Percentiles rank a stretch among this genome's conserved stretches.
phyloP scores from a whole-genome alignment of 2,113 vertebrate species.

The Clinocottus analis region DNA sequence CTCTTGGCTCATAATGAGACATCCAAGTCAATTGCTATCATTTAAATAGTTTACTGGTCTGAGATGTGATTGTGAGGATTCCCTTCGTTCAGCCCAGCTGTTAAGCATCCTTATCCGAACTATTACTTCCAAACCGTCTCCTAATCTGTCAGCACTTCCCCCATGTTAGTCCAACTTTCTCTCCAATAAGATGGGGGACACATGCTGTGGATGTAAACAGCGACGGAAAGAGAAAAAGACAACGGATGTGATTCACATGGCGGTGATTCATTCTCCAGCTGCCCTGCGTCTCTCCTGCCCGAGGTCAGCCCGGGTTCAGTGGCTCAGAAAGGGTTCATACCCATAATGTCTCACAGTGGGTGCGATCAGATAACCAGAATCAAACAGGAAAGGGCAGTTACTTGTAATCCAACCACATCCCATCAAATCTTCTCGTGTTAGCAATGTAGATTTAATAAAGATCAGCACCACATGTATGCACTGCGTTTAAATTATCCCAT shows the following conservation, averaged over 20 bases:
- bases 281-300: constrained; percentile 29
- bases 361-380: constrained; percentile 18
- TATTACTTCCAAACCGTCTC: constrained; percentile 35
- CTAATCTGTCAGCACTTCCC: constrained; percentile 36
- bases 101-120: constrained; percentile 36
- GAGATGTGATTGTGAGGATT: constrained; percentile 7
- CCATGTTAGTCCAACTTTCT: constrained; percentile 55
- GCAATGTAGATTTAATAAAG: constrained; percentile 2
- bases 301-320: constrained; percentile 62
- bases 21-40: neutral
- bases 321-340: constrained; percentile 25
- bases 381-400: constrained; percentile 6
- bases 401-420: constrained; percentile 2
- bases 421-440: neutral
- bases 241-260: constrained; percentile 66
- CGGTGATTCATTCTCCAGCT: constrained; percentile 66
- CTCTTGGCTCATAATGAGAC: constrained; percentile 16
- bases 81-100: constrained; percentile 53
- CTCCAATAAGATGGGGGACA: constrained; percentile 57
- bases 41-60: constrained; percentile 34
- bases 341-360: constrained; percentile 5
- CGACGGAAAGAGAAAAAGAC: constrained; percentile 58
- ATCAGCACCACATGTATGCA: neutral
- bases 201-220: constrained; percentile 76
- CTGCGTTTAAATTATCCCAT: neutral